A percentile compares a stretch with the other conserved stretches of the same genome.
These are phyloP conservation scores for Halyomorpha halys DNA, from an alignment of 1,140 invertebrate species.

Conservation along the genomic window DNA sequence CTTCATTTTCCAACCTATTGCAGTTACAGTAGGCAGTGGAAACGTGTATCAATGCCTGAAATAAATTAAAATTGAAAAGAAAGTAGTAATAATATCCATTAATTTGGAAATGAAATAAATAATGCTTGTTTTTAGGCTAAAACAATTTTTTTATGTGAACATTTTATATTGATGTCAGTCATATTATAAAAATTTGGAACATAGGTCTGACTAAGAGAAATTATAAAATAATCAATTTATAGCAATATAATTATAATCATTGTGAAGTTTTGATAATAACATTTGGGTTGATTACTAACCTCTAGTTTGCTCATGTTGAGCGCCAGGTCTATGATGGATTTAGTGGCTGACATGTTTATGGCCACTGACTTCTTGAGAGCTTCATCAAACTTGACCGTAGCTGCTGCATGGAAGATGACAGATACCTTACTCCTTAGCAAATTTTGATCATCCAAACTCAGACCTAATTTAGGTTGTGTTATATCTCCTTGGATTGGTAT, in stretches of 20 bases:
- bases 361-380: conserved; percentile 82
- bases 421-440: conserved; percentile 58
- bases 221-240: too few species aligned
- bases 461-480: conserved; percentile 47
- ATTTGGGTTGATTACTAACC: conserved; percentile 40
- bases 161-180: too few species aligned
- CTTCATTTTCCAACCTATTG: conserved; percentile 54
- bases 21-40: conserved; percentile 76
- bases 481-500: conserved; percentile 53
- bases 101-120: too few species aligned
- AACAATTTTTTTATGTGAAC: too few species aligned
- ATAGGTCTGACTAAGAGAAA: too few species aligned
- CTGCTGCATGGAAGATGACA: conserved; percentile 92
- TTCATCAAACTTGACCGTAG: conserved; percentile 95
- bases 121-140: too few species aligned
- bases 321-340: conserved; percentile 70
- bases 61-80: conserved; percentile 18
- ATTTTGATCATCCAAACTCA: conserved; percentile 41
- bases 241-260: too few species aligned
- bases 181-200: too few species aligned
- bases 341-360: conserved; percentile 83
- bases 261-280: too few species aligned
- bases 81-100: too few species aligned
- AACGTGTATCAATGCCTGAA: conserved; percentile 60
- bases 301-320: conserved; percentile 73